Base-by-base conservation (phyloP, 37 sponge, comb jelly and placozoan species). In the Cliona cf. orientalis region DNA sequence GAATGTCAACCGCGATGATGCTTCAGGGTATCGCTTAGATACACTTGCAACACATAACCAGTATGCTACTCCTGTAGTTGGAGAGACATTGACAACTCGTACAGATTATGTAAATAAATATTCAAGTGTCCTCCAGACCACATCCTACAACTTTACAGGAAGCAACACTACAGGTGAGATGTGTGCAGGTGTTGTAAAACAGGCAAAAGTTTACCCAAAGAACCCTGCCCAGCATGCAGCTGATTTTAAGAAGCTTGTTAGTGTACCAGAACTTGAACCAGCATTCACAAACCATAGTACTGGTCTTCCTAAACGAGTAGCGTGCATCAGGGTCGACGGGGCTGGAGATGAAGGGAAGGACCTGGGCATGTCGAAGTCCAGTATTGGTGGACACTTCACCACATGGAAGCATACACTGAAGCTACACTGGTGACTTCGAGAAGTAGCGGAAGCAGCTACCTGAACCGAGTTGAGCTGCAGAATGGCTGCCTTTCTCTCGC, bases 1-100 rank as follows among this genome's bases (percentile, higher is more conserved):
- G 3, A 87, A 75, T 26, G 66, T 80, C 23, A 87, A 87, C 62
- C 32, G 88, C 41, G 88, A 87, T 75, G 88, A 87, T 80, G 81
- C 82, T 33, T 23, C 82, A 29, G 88, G 88, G n/a, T 87, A 75
- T 65, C 32, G 82, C 1, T 66, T 80, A 17, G 80, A 87, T 39
- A 87, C 75, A 17, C 62, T 87, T 19, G 38, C 82, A 38, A 87
- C 88, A 39, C 29, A 28, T 35, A 66, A 67, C 21, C 69, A 75
- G 32, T 58, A 87, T 74, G 19, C 69, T 7, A 87, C 81, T 17
- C 68, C 74, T n/a, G 43, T 63, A 21, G 79, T 86, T 21, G 46
- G 40, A 23, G 75, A 43, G 28, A 83, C 38, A 39, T 35, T 65
- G 31, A 63, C 72, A 31, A 75, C 85, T 31, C 42, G 62, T 37